Conservation (phyloP, 2,888 invertebrate genomes). For the Himalopsyche kuldschensis region DNA sequence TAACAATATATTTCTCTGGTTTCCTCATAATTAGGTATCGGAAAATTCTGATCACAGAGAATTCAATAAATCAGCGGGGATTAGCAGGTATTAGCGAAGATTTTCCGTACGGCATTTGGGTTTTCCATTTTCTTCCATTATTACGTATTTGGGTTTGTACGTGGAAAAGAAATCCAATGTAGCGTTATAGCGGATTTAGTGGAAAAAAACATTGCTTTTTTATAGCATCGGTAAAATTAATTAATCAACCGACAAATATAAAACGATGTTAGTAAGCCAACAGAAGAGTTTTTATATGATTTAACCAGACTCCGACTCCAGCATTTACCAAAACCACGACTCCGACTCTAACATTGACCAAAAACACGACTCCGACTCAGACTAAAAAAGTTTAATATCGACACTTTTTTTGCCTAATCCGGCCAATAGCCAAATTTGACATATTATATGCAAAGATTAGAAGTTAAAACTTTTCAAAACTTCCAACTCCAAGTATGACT, state of each 20-base stretch:
- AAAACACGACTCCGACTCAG: too few species aligned
- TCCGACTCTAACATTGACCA: too few species aligned
- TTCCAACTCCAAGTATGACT: too few species aligned
- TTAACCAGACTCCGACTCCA: too few species aligned
- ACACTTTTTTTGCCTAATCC: too few species aligned
- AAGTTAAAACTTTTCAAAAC: too few species aligned
- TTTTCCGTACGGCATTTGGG: not conserved
- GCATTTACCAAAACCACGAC: too few species aligned
- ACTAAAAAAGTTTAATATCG: too few species aligned
- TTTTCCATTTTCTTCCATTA: not conserved
- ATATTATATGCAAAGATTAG: too few species aligned
- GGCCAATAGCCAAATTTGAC: too few species aligned
- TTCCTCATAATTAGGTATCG: not conserved
- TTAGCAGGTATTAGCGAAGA: not conserved
- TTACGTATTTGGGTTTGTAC: not conserved
- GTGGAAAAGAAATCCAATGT: not conserved
- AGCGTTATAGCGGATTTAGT: not conserved
- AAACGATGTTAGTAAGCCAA: too few species aligned
- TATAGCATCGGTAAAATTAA: not conserved
- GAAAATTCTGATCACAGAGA: not conserved
- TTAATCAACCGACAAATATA: not conserved
- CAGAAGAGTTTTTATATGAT: too few species aligned
- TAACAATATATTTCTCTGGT: not conserved
- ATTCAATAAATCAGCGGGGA: not conserved
- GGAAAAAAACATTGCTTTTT: not conserved